A percentile compares a stretch with the other conserved stretches of the same genome.
phyloP scores from a whole-genome alignment of 2,888 invertebrate genomes.

The Drosophila greeni region DNA sequence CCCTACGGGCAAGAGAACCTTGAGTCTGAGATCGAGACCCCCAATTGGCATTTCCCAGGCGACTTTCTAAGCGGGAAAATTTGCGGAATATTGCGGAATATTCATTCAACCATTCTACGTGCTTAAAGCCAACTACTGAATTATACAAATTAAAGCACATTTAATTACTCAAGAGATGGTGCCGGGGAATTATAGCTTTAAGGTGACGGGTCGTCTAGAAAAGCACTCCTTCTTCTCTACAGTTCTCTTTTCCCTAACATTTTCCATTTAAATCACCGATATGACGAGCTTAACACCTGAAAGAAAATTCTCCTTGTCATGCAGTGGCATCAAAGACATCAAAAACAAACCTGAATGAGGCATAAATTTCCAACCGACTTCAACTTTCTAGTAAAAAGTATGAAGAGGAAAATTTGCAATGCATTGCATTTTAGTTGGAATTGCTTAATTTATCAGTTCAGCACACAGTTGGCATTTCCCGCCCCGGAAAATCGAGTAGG shows the following conservation, averaged over 20 bases:
- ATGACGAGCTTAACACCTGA: constrained; percentile 25
- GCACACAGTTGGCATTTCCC: constrained; percentile 66
- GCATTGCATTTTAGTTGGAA: constrained; percentile 65
- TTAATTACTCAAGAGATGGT: constrained; percentile 29
- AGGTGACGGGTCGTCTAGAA: constrained; percentile 30
- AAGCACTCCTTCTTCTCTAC: constrained; percentile 7
- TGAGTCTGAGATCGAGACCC: constrained; percentile 39
- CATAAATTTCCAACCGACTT: constrained; percentile 57
- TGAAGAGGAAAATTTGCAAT: constrained; percentile 51
- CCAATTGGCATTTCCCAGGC: constrained; percentile 51
- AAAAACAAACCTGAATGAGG: constrained; percentile 67
- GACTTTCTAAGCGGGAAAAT: constrained; percentile 60
- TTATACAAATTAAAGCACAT: constrained; percentile 56
- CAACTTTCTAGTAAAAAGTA: constrained; percentile 55
- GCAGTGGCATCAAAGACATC: constrained; percentile 69
- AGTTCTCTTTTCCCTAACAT: neutral
- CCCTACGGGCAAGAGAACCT: constrained; percentile 28
- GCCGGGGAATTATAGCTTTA: constrained; percentile 32
- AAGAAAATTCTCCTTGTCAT: constrained; percentile 33
- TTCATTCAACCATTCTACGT: constrained; percentile 57
- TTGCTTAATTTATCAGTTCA: constrained; percentile 71
- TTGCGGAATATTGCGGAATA: constrained; percentile 51
- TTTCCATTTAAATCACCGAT: constrained; percentile 41
- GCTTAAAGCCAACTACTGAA: constrained; percentile 54
- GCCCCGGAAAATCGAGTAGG: constrained; percentile 25